phyloP scores from a whole-genome alignment of 2,113 vertebrate genomes.

The Plestiodon gilberti region DNA sequence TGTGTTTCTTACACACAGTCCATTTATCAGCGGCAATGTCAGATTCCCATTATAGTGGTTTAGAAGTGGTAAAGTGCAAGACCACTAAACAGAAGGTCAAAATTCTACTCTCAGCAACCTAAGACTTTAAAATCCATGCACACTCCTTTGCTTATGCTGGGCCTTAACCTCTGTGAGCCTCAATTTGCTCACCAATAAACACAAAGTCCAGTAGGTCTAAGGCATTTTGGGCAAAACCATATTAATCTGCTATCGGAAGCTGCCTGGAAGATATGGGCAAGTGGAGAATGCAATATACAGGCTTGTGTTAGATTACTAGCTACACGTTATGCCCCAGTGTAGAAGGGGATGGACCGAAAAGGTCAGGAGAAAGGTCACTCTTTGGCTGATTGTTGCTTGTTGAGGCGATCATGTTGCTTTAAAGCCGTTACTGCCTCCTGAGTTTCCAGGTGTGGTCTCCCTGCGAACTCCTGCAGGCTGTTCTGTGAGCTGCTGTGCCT shows the following conservation, averaged over 20 bases:
- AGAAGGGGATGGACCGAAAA: background rate
- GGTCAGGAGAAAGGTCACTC: background rate
- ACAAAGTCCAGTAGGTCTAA: constrained; percentile 7
- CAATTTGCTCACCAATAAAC: constrained; percentile 26
- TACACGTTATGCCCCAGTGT: background rate
- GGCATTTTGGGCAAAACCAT: background rate
- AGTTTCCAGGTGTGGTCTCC: background rate
- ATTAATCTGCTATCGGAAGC: background rate
- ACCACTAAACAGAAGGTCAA: constrained; percentile 25
- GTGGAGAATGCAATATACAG: background rate
- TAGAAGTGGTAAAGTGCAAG: constrained; percentile 14
- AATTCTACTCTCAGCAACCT: constrained; percentile 8
- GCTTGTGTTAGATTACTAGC: background rate
- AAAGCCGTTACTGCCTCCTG: background rate
- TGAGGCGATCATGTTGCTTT: background rate
- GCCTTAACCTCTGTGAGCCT: constrained; percentile 14
- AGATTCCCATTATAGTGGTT: constrained; percentile 18
- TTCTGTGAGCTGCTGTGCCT: background rate
- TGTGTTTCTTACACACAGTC: background rate
- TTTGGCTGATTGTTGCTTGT: background rate
- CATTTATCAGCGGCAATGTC: constrained; percentile 23
- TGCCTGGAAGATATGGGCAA: background rate
- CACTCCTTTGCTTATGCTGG: constrained; percentile 21
- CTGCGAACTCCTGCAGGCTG: background rate
- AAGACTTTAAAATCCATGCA: constrained; percentile 6